These are phyloP conservation scores for Leuciscus idus DNA, from an alignment of 2,113 vertebrate species.

Conservation along the genomic window DNA sequence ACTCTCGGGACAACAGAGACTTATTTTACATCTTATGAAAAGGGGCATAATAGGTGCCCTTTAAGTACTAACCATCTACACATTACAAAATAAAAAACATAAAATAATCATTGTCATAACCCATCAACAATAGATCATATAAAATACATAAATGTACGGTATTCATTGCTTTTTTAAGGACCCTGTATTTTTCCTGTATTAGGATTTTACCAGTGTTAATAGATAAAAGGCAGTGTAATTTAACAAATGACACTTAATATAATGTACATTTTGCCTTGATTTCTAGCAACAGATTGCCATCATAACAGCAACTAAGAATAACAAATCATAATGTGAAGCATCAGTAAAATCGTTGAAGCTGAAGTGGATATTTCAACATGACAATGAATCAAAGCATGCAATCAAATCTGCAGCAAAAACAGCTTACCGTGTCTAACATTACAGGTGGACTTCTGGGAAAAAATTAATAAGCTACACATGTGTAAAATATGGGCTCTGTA, in stretches of 20 bases:
- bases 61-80: too few species aligned
- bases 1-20: too few species aligned
- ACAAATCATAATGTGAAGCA: neutral
- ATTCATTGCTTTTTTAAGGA: neutral
- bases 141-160: neutral
- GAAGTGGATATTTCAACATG: neutral
- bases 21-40: too few species aligned
- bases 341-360: neutral
- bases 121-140: neutral
- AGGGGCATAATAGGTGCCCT: too few species aligned
- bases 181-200: neutral
- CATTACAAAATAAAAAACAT: neutral
- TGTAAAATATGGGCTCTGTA: neutral
- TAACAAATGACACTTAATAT: too few species aligned
- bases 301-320: neutral
- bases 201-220: neutral
- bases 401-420: neutral
- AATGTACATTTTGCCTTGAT: too few species aligned
- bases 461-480: neutral
- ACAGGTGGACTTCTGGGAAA: neutral
- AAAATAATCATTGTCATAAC: too few species aligned
- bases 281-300: too few species aligned
- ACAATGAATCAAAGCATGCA: neutral
- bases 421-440: neutral
- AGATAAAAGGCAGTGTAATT: neutral